Evolutionary conservation across 2,888 invertebrate species (phyloP), one percentile per base, ranked within the genome.

Genomic region (Napeogenes sylphis): DNA sequence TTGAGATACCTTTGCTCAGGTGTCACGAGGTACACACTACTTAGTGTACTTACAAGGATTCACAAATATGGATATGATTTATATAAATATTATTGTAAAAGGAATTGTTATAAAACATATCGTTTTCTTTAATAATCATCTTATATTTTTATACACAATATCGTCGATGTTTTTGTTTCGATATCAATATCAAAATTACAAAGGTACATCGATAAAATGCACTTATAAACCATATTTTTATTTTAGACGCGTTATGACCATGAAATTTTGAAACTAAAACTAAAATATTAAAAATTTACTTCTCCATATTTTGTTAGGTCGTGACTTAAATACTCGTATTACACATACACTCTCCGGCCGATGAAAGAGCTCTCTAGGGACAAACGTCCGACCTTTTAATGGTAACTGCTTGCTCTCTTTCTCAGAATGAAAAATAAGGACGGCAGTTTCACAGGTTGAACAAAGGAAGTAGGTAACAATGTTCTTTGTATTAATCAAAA

Each of bases 331-430:
- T 51, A 47, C 69, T 68, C 65, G 67, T 71, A 67, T 67, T 74
- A 74, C 76, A 80, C 77, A 77, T 73, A 74, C 75, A 75, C 75
- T 71, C 72, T 66, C 68, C 65, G 70, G 57, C 70, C 76, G 77
- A 73, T 86, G 84, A 86, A 84, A 85, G 82, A 79, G 78, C 79
- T 80, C 85, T 84, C 83, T 67, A 68, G 80, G 79, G 85, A 80
- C 83, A 81, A 83, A 83, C 80, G 83, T 80, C 79, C 78, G 82
- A 79, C 82, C 83, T 82, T 85, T 84, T 83, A 84, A 86, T 81
- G 76, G 82, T 77, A 82, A 83, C 81, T 83, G 81, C 79, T 81
- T 78, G 75, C 77, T 78, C 42, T 75, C 63, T 64, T 70, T 75
- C 79, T 78, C 77, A 80, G 76, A 82, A 84, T 82, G 80, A 76